These are phyloP conservation scores for Phrynosoma blainvillii DNA, from an alignment of 2,113 vertebrate species.

Conservation along the genomic window DNA sequence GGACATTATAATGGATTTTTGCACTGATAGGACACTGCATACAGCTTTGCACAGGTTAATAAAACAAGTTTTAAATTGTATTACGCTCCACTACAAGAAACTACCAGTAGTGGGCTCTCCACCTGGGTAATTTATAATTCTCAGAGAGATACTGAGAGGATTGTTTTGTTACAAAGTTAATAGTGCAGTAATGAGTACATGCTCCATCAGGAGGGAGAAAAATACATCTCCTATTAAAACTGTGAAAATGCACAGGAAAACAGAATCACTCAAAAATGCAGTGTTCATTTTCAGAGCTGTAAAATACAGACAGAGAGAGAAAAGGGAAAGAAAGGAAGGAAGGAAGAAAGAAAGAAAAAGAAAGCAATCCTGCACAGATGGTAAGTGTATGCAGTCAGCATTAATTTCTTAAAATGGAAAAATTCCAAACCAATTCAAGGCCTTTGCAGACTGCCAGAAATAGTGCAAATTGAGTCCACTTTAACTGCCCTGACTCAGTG, in stretches of 20 bases:
- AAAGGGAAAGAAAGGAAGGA: background rate
- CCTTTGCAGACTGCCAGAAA: too few relatives aligned
- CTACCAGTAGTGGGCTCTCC: background rate
- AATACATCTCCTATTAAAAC: slow-evolving; percentile 11
- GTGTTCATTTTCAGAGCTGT: background rate
- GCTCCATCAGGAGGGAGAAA: rapidly evolving
- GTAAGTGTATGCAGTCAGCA: slow-evolving; percentile 27
- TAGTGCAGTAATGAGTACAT: background rate
- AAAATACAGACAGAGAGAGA: background rate
- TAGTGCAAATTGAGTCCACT: too few relatives aligned
- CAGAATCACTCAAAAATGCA: background rate
- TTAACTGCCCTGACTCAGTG: too few relatives aligned
- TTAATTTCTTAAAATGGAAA: background rate
- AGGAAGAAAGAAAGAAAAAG: background rate
- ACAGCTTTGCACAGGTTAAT: background rate
- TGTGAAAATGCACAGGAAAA: rapidly evolving
- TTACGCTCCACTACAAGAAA: rapidly evolving
- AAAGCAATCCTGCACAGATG: slow-evolving; percentile 26
- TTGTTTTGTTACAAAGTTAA: background rate
- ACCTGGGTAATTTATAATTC: background rate
- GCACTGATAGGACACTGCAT: background rate
- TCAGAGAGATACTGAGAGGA: background rate
- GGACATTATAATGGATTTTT: background rate
- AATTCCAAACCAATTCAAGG: background rate
- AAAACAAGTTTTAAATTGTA: background rate